These are phyloP conservation scores for Gonatopus flavifemur DNA, from an alignment of 1,140 invertebrate genomes.

Conservation along the genomic window DNA sequence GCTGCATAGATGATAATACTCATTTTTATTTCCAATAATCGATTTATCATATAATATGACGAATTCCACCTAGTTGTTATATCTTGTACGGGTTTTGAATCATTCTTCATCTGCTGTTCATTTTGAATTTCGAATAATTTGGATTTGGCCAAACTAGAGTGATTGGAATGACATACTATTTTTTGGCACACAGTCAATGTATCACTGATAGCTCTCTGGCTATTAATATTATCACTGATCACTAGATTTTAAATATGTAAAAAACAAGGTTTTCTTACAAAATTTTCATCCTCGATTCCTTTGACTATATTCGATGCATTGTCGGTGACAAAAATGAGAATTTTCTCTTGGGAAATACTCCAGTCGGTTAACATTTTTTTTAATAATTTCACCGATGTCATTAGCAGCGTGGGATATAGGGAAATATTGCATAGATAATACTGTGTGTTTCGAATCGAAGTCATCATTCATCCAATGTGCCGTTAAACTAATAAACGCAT, in stretches of 20 bases:
- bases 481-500: too few relatives aligned
- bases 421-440: too few relatives aligned
- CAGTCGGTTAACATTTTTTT: too few relatives aligned
- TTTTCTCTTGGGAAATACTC: too few relatives aligned
- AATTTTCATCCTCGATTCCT: not conserved
- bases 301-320: not conserved
- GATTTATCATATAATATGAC: not conserved
- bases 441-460: too few relatives aligned
- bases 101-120: conserved; percentile 40
- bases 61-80: conserved; percentile 17
- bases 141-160: not conserved
- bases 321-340: too few relatives aligned
- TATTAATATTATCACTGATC: not conserved
- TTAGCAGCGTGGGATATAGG: too few relatives aligned
- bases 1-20: too few relatives aligned
- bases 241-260: not conserved
- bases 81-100: conserved; percentile 24
- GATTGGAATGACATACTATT: not conserved
- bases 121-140: not conserved
- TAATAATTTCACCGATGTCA: too few relatives aligned
- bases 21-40: not conserved
- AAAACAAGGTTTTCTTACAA: not conserved
- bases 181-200: not conserved
- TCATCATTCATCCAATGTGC: too few relatives aligned
- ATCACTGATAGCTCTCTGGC: not conserved